A percentile compares a stretch with the other conserved stretches of the same genome.
These are phyloP conservation scores for Cinclus mexicanus DNA, from an alignment of 2,113 vertebrate genomes.

Conservation along the genomic window DNA sequence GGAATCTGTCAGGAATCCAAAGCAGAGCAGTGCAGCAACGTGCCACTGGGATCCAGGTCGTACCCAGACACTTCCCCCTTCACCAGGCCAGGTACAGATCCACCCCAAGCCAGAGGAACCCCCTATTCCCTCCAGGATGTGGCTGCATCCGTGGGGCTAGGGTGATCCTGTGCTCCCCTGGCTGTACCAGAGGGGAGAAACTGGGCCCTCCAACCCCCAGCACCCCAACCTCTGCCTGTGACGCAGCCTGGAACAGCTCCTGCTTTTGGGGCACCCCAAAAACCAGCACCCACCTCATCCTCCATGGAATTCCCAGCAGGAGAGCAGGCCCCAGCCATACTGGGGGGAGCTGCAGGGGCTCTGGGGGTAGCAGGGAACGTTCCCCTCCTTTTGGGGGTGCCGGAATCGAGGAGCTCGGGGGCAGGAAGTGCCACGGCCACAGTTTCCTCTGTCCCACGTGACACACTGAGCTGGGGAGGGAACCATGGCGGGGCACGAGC, in stretches of 20 bases:
- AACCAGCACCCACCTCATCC: constrained; percentile 60
- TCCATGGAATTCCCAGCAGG: not conserved
- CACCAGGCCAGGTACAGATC: fast-evolving
- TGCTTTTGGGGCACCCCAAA: fast-evolving
- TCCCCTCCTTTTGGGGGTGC: not conserved
- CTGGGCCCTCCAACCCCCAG: not conserved
- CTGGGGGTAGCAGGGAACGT: fast-evolving
- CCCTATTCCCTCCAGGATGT: fast-evolving
- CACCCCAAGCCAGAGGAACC: fast-evolving
- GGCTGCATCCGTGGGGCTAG: not conserved
- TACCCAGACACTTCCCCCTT: fast-evolving
- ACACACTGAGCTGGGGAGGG: not conserved
- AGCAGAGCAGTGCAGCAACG: not conserved
- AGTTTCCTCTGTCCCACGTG: constrained; percentile 60
- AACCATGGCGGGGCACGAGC: not conserved
- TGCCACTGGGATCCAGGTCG: fast-evolving
- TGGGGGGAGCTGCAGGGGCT: fast-evolving
- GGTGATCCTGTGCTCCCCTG: fast-evolving
- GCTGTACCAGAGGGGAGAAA: not conserved
- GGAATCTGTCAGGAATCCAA: fast-evolving
- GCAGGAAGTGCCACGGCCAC: constrained; percentile 71
- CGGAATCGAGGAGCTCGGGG: fast-evolving
- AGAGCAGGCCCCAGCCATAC: not conserved
- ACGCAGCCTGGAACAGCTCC: not conserved
- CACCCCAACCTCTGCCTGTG: fast-evolving